These are phyloP conservation scores for Capromys pilorides DNA, from an alignment of 2,797 vertebrate genomes.

Conservation along the genomic window DNA sequence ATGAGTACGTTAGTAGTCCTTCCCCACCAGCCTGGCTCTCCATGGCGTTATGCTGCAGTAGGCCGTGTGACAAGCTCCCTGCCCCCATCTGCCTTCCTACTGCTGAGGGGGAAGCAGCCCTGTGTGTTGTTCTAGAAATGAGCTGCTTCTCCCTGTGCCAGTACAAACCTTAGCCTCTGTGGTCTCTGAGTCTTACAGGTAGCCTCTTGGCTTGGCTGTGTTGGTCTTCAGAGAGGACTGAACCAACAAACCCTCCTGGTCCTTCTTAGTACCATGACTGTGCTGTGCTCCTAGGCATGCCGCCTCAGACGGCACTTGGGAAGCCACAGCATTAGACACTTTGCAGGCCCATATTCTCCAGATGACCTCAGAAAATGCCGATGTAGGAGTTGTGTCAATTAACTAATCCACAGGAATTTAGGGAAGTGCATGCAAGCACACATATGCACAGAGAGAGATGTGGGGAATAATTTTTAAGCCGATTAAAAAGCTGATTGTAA, in stretches of 20 bases:
- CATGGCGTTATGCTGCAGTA: not conserved
- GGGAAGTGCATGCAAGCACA: not conserved
- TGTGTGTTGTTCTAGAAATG: not conserved
- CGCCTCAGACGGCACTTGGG: not conserved
- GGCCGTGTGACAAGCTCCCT: not conserved
- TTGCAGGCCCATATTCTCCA: not conserved
- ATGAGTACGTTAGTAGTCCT: not conserved
- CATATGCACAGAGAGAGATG: too few species aligned
- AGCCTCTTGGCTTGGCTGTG: fast-evolving
- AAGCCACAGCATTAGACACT: not conserved
- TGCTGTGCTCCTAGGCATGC: not conserved
- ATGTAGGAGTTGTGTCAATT: not conserved
- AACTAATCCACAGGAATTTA: not conserved
- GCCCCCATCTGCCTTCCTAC: not conserved
- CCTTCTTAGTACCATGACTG: too few species aligned
- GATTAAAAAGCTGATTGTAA: not conserved
- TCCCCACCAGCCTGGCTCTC: not conserved
- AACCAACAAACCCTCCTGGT: fast-evolving
- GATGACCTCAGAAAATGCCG: not conserved
- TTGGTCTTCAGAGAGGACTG: not conserved
- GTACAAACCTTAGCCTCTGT: fast-evolving
- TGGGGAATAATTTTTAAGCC: not conserved
- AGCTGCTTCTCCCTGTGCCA: not conserved
- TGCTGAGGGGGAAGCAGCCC: fast-evolving
- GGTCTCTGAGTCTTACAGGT: not conserved